Percentiles rank a stretch among this genome's conserved stretches.
Conservation (phyloP, 2,113 vertebrate species). For the Pitta sordida region DNA sequence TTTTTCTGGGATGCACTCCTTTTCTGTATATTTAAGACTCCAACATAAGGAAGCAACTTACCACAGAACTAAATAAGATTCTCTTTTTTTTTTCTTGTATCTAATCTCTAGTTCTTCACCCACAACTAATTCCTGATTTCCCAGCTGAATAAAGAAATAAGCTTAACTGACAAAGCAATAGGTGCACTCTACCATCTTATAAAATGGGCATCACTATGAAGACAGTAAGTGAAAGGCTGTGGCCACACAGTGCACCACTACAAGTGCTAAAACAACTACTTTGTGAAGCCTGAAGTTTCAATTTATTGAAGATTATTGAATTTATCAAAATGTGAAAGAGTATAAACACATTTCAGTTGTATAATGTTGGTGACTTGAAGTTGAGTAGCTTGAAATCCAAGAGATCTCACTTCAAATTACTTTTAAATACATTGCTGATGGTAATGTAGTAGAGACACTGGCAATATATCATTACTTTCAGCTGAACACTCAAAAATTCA, state of each 20-base stretch:
- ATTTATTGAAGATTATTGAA: neutral
- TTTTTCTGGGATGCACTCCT: neutral
- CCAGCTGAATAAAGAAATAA: neutral
- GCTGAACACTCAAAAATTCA: neutral
- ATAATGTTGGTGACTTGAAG: neutral
- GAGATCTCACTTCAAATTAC: neutral
- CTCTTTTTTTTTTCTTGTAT: neutral
- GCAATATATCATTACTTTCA: neutral
- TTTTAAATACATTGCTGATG: neutral
- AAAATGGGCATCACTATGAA: neutral
- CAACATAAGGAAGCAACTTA: neutral
- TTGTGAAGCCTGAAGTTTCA: neutral
- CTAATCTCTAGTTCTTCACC: neutral
- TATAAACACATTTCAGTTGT: neutral
- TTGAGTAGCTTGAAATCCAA: neutral
- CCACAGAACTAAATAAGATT: neutral
- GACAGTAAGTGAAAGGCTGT: neutral
- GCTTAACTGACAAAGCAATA: neutral
- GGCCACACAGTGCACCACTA: neutral
- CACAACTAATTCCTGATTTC: neutral
- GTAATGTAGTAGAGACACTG: neutral
- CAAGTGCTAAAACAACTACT: neutral
- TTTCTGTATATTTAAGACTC: neutral
- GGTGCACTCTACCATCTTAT: neutral
- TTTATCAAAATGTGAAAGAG: neutral